Evolutionary conservation across 2,888 invertebrate genomes (phyloP), one percentile per base, ranked within the genome.

Genomic region (Agriopis leucophaearia): DNA sequence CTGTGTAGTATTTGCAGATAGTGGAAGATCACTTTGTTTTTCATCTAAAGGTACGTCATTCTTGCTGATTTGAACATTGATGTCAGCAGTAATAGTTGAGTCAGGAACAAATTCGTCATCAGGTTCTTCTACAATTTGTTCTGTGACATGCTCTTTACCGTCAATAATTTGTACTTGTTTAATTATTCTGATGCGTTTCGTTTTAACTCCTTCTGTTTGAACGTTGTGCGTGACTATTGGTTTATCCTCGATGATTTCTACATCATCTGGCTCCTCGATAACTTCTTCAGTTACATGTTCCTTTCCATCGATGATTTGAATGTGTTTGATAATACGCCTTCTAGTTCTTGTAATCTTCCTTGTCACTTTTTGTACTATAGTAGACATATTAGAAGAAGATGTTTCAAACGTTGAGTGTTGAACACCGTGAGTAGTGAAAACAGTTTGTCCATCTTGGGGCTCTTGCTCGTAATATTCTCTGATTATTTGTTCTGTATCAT

Each of bases 201-300:
- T 87, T 75, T 81, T 88, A 0, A 86, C 69, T 3, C 88, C 89
- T 76, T 87, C 83, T 45, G 87, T 86, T 77, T 86, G 85, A 9
- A 84, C 69, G 54, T 78, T 86, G 59, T 85, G 86, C 16, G 83
- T 78, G 5, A 86, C 66, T 76, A 78, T 81, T 13, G 91, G 90
- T 74, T 95, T 95, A 80, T 97, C 96, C 83, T 96, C 96, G 56
- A 96, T 95, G 8, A 96, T 92, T 87, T 96, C 96, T 8, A 96
- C 91, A 81, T 96, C 96, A 83, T 96, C 97, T 0, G 98, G 97
- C 86, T 97, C 97, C 81, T 98, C 97, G 61, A 97, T 95, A 0
- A 97, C 92, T 90, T 98, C 97, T 89, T 98, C 97, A 0, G 96
- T 96, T 0, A 97, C 95, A 71, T 96, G 96, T 87, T 98, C 97